These are phyloP conservation scores for Eupleurogrammus muticus DNA, from an alignment of 2,797 vertebrate species.

Conservation along the genomic window DNA sequence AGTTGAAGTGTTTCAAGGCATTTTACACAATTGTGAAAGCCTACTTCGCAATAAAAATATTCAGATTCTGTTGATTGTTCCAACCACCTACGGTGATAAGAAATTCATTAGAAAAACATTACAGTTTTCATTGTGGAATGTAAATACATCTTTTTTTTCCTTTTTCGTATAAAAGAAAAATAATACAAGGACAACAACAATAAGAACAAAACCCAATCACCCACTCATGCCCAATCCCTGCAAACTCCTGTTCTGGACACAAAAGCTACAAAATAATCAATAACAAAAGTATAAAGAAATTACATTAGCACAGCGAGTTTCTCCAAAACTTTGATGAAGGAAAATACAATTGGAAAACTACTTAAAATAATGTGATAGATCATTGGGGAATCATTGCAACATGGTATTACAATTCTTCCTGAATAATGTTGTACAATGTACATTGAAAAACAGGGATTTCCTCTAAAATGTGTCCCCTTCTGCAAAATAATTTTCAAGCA, in stretches of 20 bases:
- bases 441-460: not conserved
- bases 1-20: not conserved
- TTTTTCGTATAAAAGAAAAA: no score
- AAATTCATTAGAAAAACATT: constrained; percentile 7
- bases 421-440: constrained; percentile 44
- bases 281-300: no score
- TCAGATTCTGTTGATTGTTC: not conserved
- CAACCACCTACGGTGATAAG: not conserved
- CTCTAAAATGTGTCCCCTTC: no score
- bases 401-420: constrained; percentile 21
- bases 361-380: constrained; percentile 21
- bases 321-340: not conserved
- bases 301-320: no score
- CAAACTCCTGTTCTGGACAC: no score
- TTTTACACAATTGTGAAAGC: not conserved
- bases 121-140: not conserved
- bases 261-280: no score
- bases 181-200: no score
- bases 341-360: constrained; percentile 24
- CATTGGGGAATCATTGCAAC: constrained; percentile 35
- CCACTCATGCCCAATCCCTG: no score
- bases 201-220: no score
- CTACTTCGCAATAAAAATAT: no score
- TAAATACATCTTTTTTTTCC: constrained; percentile 15
- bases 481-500: constrained; percentile 34